Evolutionary conservation across 2,888 invertebrate genomes (phyloP), one percentile per base, ranked within the genome.

Genomic region (Dryadula phaetusa): DNA sequence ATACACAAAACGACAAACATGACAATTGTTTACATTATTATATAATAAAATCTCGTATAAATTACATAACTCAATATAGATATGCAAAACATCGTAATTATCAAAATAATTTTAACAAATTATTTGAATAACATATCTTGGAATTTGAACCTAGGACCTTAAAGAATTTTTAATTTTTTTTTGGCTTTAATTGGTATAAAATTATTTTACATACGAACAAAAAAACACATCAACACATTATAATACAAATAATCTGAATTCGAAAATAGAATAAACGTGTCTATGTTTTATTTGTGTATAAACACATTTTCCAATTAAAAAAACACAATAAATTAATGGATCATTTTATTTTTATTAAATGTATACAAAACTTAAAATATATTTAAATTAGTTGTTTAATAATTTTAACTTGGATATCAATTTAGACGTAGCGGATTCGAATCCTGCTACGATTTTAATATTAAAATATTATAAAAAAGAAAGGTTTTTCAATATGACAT

Each of bases 11-110:
- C n/a, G 18, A 53, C 54, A 34, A 34, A 54, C 14, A 34, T 34
- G 34, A 32, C 34, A 14, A 54, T 20, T 54, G 6, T 7, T 37
- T 34, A 34, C 14, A 14, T 2, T 20, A 34, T 52, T 52, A 53
- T 20, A 46, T 46, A 12, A 46, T 49, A n/a, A 25, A 25, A 49
- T 49, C 25, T 49, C 47, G 8, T 25, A 49, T 52, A 25, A 28
- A 52, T 37, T 8, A 52, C 16, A 28, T n/a, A 49, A 49, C 14
- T 18, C 49, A 52, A 52, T 52, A 52, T 52, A 52, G 16, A 52
- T 28, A 52, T 28, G 16, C 25, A n/a, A 47, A 47, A 22, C 12
- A 12, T 8, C 16, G 8, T n/a, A 47, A 3, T 7, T 49, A n/a
- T n/a, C 14, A 25, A 28, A n/a, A 52, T 25, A 25, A 8, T 12